Evolutionary conservation across 64 coral and sea anemone genomes (phyloP).

Genomic region (Platygyra sinensis): DNA sequence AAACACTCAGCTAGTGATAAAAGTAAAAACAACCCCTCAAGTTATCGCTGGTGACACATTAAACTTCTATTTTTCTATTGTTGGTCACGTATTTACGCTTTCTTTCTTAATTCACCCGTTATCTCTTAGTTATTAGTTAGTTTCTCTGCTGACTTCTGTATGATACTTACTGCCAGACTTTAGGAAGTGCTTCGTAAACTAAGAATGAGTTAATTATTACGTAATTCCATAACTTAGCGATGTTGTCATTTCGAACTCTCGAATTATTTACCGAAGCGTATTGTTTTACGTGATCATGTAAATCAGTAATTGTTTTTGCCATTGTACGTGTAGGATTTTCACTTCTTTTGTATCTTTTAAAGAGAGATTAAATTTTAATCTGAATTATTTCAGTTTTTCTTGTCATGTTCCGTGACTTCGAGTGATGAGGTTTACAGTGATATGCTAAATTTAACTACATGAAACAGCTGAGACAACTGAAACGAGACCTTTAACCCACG

Average conservation of each 20-base stretch:
- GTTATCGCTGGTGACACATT: not conserved
- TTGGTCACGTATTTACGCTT: not conserved
- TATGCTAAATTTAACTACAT: no score
- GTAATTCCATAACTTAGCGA: not conserved
- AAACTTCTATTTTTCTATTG: not conserved
- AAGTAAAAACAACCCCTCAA: not conserved
- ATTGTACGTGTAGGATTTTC: not conserved
- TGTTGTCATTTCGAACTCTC: not conserved
- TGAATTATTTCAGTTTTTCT: not conserved
- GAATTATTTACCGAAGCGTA: slow-evolving; percentile 2
- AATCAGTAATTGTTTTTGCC: not conserved
- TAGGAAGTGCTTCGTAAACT: not conserved
- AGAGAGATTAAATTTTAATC: slow-evolving; percentile 2
- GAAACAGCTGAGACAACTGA: not conserved
- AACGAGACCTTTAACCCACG: not conserved
- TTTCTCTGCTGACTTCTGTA: not conserved
- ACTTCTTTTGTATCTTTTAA: not conserved
- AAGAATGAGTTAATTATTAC: not conserved
- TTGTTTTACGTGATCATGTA: slow-evolving; percentile 7
- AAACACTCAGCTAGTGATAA: not conserved
- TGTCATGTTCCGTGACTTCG: not conserved
- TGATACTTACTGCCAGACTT: not conserved
- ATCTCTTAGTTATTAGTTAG: not conserved
- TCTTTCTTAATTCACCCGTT: not conserved
- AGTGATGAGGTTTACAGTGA: not conserved